phyloP scores from a whole-genome alignment of 1,140 invertebrate species.

The Ostrea edulis region DNA sequence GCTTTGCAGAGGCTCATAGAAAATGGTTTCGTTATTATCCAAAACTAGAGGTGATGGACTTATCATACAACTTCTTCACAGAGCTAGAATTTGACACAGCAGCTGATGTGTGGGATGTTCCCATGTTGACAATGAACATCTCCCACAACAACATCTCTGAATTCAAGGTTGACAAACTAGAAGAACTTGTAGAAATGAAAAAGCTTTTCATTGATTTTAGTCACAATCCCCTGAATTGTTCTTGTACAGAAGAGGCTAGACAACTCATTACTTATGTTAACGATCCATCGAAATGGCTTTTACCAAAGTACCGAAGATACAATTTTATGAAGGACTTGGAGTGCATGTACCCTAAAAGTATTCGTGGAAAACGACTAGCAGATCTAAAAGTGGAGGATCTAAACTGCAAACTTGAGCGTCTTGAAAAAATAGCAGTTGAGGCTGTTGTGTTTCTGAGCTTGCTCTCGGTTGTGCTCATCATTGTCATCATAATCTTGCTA shows the following conservation, averaged over 20 bases:
- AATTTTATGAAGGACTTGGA: conserved; percentile 58
- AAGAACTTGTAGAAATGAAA: conserved; percentile 50
- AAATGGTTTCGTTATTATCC: conserved; percentile 61
- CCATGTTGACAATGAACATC: conserved; percentile 56
- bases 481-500: conserved; percentile 57
- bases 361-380: conserved; percentile 52
- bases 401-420: conserved; percentile 44
- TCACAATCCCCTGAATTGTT: conserved; percentile 64
- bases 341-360: conserved; percentile 53
- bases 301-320: conserved; percentile 53
- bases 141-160: conserved; percentile 62
- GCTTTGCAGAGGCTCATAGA: conserved; percentile 51
- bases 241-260: conserved; percentile 54
- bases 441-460: conserved; percentile 60
- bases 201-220: conserved; percentile 60
- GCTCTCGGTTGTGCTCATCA: conserved; percentile 53
- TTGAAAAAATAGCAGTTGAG: conserved; percentile 40
- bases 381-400: conserved; percentile 47
- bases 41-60: conserved; percentile 62
- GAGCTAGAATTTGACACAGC: conserved; percentile 54
- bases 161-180: conserved; percentile 52
- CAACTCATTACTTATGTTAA: conserved; percentile 57
- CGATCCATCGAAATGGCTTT: conserved; percentile 41
- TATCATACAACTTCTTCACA: conserved; percentile 62
- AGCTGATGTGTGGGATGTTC: conserved; percentile 21